These are phyloP conservation scores for Grallaria varia DNA, from an alignment of 2,113 vertebrate genomes.

Conservation along the genomic window DNA sequence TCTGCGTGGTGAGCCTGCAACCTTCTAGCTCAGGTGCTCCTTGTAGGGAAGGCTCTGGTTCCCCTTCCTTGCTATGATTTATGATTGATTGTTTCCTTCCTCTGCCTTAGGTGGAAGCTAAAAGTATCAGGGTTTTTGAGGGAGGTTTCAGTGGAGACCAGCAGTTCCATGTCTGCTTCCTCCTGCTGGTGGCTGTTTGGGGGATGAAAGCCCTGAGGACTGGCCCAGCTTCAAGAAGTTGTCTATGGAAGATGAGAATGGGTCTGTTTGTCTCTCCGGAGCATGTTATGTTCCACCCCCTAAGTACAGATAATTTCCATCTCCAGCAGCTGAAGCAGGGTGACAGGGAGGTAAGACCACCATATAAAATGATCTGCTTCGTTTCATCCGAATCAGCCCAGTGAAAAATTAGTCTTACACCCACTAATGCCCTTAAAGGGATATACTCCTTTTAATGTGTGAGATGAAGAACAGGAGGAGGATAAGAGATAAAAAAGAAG, in stretches of 20 bases:
- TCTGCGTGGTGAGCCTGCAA: rapidly evolving
- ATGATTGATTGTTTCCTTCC: not conserved
- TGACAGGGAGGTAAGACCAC: not conserved
- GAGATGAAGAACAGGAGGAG: constrained; percentile 9
- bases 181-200: not conserved
- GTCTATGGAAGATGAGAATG: not conserved
- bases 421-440: constrained; percentile 39
- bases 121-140: not conserved
- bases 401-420: constrained; percentile 38
- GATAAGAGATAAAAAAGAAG: constrained; percentile 45
- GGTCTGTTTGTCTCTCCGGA: not conserved
- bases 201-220: not conserved
- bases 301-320: not conserved
- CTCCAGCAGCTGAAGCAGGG: not conserved
- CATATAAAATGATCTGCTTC: not conserved
- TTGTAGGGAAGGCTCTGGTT: not conserved
- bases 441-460: constrained; percentile 1
- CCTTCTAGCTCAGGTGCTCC: not conserved
- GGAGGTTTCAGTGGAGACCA: not conserved
- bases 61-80: not conserved
- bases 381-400: not conserved
- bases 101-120: not conserved
- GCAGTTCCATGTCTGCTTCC: not conserved
- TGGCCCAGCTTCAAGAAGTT: not conserved
- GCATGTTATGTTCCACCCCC: not conserved